Conservation (phyloP, 1,140 invertebrate species). For the Drosophila triauraria region DNA sequence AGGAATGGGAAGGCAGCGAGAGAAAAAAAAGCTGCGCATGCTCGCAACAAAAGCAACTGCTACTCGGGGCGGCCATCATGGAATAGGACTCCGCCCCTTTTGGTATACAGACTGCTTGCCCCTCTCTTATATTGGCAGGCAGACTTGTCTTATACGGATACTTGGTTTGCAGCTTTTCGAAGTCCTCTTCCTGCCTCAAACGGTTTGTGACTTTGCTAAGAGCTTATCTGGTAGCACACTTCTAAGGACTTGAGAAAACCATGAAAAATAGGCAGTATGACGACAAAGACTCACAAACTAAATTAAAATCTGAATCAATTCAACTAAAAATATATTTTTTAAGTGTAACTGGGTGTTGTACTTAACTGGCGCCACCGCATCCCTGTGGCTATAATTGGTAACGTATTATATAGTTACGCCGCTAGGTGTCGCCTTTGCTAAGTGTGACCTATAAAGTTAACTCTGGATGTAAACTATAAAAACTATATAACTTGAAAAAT, state of each 20-base stretch:
- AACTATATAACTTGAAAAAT: not conserved
- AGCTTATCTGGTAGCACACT: not conserved
- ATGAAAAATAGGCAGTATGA: not conserved
- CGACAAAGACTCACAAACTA: accelerated
- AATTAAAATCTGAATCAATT: not conserved
- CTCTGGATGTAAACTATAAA: not conserved
- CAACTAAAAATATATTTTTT: not conserved
- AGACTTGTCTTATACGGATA: not conserved
- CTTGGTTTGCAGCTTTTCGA: too few relatives aligned
- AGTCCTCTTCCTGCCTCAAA: not conserved
- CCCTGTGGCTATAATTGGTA: not conserved
- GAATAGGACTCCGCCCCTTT: constrained; percentile 36
- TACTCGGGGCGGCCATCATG: constrained; percentile 36
- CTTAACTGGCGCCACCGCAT: not conserved
- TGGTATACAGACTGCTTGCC: constrained; percentile 4
- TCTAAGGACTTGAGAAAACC: not conserved
- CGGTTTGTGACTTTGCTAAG: constrained; percentile 17
- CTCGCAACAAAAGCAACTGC: not conserved
- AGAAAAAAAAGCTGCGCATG: constrained; percentile 1
- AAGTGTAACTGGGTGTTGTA: too few relatives aligned
- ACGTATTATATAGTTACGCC: not conserved
- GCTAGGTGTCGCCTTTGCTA: not conserved
- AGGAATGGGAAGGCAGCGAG: not conserved
- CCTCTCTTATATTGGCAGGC: constrained; percentile 2
- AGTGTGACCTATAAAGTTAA: not conserved